Evolutionary conservation across 1,140 invertebrate genomes (phyloP).

Genomic region (Elymnias hypermnestra): DNA sequence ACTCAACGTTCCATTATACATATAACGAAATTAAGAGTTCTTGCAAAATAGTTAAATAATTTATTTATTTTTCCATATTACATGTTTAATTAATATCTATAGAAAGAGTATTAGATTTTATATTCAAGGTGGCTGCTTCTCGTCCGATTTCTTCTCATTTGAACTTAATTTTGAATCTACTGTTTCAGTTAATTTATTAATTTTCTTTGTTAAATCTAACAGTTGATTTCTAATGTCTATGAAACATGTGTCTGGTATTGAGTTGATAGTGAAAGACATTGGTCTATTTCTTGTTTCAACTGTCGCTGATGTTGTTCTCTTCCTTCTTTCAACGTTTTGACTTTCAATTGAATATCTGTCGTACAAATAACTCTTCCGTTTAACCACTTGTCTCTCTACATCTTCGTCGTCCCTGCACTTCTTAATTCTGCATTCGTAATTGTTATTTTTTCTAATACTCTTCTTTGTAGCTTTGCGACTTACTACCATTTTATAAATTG

Average conservation of each 20-base stretch:
- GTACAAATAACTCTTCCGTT: conserved; percentile 64
- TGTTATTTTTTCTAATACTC: conserved; percentile 68
- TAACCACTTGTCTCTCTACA: conserved; percentile 37
- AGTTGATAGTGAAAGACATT: conserved; percentile 51
- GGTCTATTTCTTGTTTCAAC: conserved; percentile 47
- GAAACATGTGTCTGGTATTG: conserved; percentile 68
- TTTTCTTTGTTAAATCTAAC: conserved; percentile 52
- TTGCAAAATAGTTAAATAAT: too few relatives aligned
- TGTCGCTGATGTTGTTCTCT: conserved; percentile 47
- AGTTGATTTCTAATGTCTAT: conserved; percentile 64
- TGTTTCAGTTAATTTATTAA: conserved; percentile 55
- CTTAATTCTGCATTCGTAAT: conserved; percentile 62
- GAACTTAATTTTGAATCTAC: conserved; percentile 48
- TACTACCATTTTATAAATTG: conserved; percentile 83
- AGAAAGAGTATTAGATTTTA: too few relatives aligned
- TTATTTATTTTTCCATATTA: too few relatives aligned
- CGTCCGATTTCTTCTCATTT: conserved; percentile 51
- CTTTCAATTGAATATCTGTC: conserved; percentile 56
- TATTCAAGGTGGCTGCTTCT: conserved; percentile 30
- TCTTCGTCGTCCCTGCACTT: conserved; percentile 48
- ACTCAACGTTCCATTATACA: too few relatives aligned
- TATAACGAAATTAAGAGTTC: too few relatives aligned
- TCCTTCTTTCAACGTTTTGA: conserved; percentile 56
- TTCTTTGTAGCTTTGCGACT: conserved; percentile 78
- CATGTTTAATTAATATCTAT: too few relatives aligned